A percentile compares a stretch with the other conserved stretches of the same genome.
These are phyloP conservation scores for Lydus trimaculatus DNA, from an alignment of 2,888 invertebrate genomes.

Conservation along the genomic window DNA sequence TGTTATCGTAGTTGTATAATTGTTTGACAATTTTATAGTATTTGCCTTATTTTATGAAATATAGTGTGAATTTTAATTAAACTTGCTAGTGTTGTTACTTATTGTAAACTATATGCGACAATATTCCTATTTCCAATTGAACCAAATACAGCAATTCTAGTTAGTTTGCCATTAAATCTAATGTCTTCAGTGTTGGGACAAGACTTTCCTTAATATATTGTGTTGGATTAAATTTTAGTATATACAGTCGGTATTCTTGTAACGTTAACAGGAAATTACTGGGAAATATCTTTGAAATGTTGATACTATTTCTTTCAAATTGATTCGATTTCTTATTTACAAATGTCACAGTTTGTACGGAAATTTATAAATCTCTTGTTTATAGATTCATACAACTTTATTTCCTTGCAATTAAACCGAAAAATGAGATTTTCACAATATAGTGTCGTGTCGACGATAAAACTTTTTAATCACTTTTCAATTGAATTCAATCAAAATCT, in stretches of 20 bases:
- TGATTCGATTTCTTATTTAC: not conserved
- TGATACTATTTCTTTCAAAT: not conserved
- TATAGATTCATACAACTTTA: too few relatives aligned
- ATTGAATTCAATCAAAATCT: not conserved
- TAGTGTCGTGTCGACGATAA: too few relatives aligned
- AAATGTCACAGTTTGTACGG: not conserved
- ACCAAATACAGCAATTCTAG: not conserved
- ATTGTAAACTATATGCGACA: not conserved
- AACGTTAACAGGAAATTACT: slow-evolving; percentile 2
- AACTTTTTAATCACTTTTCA: not conserved
- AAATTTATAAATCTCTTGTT: not conserved
- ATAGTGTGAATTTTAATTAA: not conserved
- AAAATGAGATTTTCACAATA: not conserved
- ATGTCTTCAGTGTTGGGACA: not conserved
- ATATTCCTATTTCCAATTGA: not conserved
- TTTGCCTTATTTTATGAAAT: not conserved
- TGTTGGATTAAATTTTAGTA: not conserved
- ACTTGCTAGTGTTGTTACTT: not conserved
- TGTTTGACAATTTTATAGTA: not conserved
- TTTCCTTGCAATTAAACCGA: not conserved
- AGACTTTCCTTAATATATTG: not conserved
- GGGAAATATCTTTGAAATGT: not conserved
- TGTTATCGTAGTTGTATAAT: not conserved
- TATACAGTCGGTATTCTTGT: not conserved
- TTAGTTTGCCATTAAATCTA: slow-evolving; percentile 2